Evolutionary conservation across 2,888 invertebrate genomes (phyloP).

Genomic region (Gortyna flavago): DNA sequence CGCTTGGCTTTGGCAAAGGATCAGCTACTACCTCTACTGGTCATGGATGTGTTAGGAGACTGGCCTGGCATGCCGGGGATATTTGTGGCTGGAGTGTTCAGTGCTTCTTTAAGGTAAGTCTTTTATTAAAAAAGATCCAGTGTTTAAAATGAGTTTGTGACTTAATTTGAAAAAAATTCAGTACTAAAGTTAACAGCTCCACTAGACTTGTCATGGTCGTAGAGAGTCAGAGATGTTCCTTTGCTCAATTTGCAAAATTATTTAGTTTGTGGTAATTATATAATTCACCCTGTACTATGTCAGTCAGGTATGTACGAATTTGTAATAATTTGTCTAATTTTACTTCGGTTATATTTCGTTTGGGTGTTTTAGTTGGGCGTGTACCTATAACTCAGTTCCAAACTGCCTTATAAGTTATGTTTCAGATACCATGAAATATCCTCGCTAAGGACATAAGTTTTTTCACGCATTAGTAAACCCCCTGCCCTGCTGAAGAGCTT

Average conservation of each 20-base stretch:
- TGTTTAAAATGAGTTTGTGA: background rate
- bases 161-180: too few species aligned
- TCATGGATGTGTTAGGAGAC: conserved; percentile 95
- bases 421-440: background rate
- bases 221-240: background rate
- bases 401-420: background rate
- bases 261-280: background rate
- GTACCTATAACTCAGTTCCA: background rate
- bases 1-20: conserved; percentile 93
- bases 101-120: conserved; percentile 94
- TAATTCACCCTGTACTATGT: background rate
- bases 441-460: background rate
- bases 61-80: conserved; percentile 95
- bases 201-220: background rate
- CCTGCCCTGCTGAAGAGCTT: background rate
- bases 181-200: background rate
- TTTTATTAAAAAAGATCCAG: background rate
- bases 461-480: background rate
- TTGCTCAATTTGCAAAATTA: background rate
- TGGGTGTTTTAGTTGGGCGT: background rate
- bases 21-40: conserved; percentile 94
- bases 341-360: background rate
- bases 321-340: background rate
- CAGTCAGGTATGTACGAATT: background rate
- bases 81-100: conserved; percentile 97